Evolutionary conservation across 2,113 vertebrate species (phyloP).

Genomic region (Forbesichthys agassizii): DNA sequence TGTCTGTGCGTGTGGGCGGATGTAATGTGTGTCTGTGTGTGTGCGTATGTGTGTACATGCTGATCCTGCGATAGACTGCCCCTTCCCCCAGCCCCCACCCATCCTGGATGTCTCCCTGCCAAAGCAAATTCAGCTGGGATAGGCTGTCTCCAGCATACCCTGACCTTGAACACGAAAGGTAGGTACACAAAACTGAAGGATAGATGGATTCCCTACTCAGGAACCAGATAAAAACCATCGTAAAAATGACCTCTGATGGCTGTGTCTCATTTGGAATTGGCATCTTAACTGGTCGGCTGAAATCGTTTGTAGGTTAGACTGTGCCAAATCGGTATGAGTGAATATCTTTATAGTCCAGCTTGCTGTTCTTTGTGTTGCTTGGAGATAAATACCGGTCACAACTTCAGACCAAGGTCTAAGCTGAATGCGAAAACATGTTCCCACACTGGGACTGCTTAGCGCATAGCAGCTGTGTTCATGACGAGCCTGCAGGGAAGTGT

Average conservation of each 20-base stretch:
- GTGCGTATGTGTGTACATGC: too few relatives aligned
- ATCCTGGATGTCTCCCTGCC: too few relatives aligned
- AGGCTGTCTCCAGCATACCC: too few relatives aligned
- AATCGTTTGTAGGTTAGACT: background rate
- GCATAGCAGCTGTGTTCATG: constrained; percentile 59
- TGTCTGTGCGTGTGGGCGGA: too few relatives aligned
- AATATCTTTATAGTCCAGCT: constrained; percentile 13
- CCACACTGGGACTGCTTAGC: constrained; percentile 41
- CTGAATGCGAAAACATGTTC: constrained; percentile 31
- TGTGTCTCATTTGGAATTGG: background rate
- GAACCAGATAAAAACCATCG: background rate
- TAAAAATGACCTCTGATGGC: background rate
- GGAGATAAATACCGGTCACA: constrained; percentile 15
- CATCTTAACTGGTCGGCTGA: background rate
- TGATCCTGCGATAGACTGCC: too few relatives aligned
- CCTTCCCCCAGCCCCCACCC: too few relatives aligned
- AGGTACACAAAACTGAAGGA: too few relatives aligned
- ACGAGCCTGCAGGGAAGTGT: constrained; percentile 55
- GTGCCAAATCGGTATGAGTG: background rate
- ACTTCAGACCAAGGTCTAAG: constrained; percentile 28
- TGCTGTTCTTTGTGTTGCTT: background rate
- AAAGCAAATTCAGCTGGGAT: too few relatives aligned
- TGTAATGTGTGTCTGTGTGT: too few relatives aligned
- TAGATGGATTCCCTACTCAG: background rate
- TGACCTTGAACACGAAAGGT: too few relatives aligned